Evolutionary conservation across 1,140 invertebrate species (phyloP), one percentile per base, ranked within the genome.

Genomic region (Bradynema listronoti): DNA sequence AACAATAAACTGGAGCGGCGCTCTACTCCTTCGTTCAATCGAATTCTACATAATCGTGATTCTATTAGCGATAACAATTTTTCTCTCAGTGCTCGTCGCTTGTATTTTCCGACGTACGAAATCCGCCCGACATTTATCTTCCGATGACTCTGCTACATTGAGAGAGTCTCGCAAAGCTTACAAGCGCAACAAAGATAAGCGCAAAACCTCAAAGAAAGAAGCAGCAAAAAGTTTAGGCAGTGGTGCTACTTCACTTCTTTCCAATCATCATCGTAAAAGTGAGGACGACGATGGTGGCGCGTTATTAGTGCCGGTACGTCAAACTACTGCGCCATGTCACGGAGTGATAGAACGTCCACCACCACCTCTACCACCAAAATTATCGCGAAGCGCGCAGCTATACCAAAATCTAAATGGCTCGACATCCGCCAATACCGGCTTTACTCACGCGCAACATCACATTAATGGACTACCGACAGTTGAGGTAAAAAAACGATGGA

Each of bases 341-440:
- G 47, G 45, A 29, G 66, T 52, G 41, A 42, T 45, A 1, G 58
- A 69, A 11, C 42, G 67, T 19, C 41, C 42, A 4, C 58, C 65
- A 16, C 65, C 65, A 7, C 65, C 65, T 6, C 22, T 70, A 3
- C 65, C 65, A 2, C 65, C 65, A 11, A 65, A 62, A 43, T 27
- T 27, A n/a, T 14, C 63, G 30, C 0, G 24, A 55, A n/a, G 25
- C 36, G n/a, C 30, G 36, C 30, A 32, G 39, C 14, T 29, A 32
- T 47, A 36, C 33, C 33, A 50, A 61, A 34, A 39, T 22, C 24
- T 30, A 29, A 6, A 29, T 22, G 43, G 11, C 11, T n/a, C 34
- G 5, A 39, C 56, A 43, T 39, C 52, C 55, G 14, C 39, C 54
- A 9, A 54, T 42, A 56, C 14, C 6, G 27, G 1, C 27, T 39